Base-by-base conservation (phyloP, 30 jellyfish, hydroid and myxozoan genomes). In the Rhopilema esculentum region DNA sequence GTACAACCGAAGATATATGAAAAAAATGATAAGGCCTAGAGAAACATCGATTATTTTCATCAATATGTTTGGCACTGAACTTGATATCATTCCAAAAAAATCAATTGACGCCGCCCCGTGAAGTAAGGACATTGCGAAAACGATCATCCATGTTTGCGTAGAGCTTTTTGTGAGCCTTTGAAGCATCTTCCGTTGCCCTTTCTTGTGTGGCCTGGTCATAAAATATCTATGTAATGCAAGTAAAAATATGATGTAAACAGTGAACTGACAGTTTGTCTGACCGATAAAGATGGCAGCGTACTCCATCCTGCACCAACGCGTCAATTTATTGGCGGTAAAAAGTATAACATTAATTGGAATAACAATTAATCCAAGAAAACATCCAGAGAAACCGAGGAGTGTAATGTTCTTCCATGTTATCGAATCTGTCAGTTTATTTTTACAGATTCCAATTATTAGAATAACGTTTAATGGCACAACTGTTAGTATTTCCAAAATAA, bases 91-190 rank as follows among this genome's bases (percentile, higher is more conserved):
- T 23, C 91, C 91, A 32, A 83, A 83, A 70, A 83, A 83, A 25
- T 83, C 66, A 0, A 83, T 51, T 19, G 91, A 83, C 12, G 84
- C 91, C 25, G 72, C 81, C 17, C 91, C 91, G 57, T 83, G 91
- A 4, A 83, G 49, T 16, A 83, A 24, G 27, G 91, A 83, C 52
- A 83, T 8, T 7, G 49, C 21, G 48, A 69, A 83, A 15, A 51
- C 85, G 49, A 70, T 48, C 0, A 49, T 17, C 21, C 77, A 23
- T 28, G 21, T 19, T 21, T 79, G 27, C 48, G 81, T 48, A 0
- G 26, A 0, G 8, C 61, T 49, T 7, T 75, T n/a, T 1, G 69
- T 69, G 57, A 40, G 57, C 57, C 12, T 40, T 40, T 40, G 57
- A 33, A 69, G 28, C 2, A 17, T 21, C 8, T 64, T 18, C 48